Evolutionary conservation across 2,113 vertebrate genomes (phyloP).

Genomic region (Puffinus mauretanicus): DNA sequence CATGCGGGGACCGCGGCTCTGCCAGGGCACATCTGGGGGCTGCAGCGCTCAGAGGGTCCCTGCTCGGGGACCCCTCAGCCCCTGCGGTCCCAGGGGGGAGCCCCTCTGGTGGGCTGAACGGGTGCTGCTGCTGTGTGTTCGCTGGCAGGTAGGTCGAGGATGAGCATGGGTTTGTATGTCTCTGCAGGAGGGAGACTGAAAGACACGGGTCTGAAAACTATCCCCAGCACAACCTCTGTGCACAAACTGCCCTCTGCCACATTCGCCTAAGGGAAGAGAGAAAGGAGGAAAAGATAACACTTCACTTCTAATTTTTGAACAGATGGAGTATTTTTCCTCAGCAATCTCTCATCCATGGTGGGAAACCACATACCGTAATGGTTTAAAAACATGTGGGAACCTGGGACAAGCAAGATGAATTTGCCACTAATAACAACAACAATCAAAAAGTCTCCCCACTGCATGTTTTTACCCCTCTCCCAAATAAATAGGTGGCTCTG

Average conservation of each 20-base stretch:
- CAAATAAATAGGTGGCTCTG: neutral
- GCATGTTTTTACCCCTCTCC: neutral
- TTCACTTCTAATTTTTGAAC: neutral
- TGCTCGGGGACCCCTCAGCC: accelerated
- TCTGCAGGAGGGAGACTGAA: neutral
- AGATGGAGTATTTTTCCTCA: neutral
- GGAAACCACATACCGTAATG: neutral
- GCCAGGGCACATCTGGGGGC: accelerated
- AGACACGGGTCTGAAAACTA: neutral
- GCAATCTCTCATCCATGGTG: neutral
- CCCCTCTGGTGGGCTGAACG: accelerated
- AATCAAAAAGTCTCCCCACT: neutral
- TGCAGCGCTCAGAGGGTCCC: neutral
- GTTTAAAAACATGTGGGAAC: slow-evolving; percentile 4
- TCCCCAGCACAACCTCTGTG: neutral
- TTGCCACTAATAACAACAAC: neutral
- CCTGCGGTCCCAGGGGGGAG: accelerated
- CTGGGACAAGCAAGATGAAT: slow-evolving; percentile 1
- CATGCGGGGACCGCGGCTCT: accelerated
- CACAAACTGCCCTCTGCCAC: accelerated
- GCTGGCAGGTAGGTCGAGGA: neutral
- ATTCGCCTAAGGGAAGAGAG: neutral
- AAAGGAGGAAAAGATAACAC: neutral
- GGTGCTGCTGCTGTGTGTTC: accelerated
- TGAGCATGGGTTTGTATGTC: too few relatives aligned